phyloP scores from a whole-genome alignment of 35 echinoderm and acorn worm genomes.

The Patiria miniata region DNA sequence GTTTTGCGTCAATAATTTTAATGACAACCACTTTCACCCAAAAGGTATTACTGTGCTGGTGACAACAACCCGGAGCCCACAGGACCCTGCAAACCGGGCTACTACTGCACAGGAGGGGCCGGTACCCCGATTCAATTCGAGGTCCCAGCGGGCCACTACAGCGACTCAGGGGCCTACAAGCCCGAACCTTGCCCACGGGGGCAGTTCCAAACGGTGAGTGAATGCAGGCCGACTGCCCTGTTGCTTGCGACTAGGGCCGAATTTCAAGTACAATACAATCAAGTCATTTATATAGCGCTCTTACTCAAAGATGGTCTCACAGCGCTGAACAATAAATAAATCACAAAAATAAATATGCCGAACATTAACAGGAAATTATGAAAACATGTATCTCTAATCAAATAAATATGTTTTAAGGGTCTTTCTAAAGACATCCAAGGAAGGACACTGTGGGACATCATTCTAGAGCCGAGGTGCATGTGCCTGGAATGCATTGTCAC shows the following conservation, averaged over 20 bases:
- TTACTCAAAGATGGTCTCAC: no score
- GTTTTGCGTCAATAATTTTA: no score
- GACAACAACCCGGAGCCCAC: conserved; percentile 98
- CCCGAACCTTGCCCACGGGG: conserved; percentile 90
- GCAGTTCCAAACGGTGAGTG: conserved; percentile 70
- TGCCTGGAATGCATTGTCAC: no score
- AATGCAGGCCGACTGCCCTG: background rate
- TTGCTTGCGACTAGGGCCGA: background rate
- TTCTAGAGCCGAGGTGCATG: no score
- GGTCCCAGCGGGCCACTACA: conserved; percentile 81
- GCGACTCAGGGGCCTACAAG: conserved; percentile 77
- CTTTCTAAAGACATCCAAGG: no score
- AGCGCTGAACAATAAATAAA: no score
- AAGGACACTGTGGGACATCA: no score
- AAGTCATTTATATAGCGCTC: no score
- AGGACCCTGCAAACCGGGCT: conserved; percentile 84
- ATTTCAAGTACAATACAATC: background rate
- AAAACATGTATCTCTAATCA: no score
- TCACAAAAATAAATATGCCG: background rate
- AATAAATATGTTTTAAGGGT: no score
- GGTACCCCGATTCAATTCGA: conserved; percentile 77
- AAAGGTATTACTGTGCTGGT: conserved; percentile 97
- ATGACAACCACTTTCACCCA: background rate
- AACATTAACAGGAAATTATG: no score
- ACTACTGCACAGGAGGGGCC: conserved; percentile 92